Base-by-base conservation (phyloP, 2,113 vertebrate species). In the Glaucomys volans region DNA sequence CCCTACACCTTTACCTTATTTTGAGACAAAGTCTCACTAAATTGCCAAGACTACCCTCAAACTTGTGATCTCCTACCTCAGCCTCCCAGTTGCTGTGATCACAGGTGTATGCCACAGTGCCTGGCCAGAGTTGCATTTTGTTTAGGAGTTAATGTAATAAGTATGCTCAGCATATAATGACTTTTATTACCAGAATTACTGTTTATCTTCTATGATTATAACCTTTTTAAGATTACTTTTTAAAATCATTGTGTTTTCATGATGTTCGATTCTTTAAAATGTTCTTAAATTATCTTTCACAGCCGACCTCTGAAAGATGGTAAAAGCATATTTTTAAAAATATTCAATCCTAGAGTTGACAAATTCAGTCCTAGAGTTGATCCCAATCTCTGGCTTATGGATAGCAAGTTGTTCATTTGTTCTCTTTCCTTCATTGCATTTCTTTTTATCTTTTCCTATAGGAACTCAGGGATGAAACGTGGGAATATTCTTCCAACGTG, bases 381-480 rank as follows among this genome's bases (percentile, higher is more conserved):
- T 44, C 0, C 26, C 9, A 77, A 62, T 22, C 82, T 88, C 64
- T 71, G n/a, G 9, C 32, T 88, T 94, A 24, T 69, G 64, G 8
- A 83, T 92, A 80, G 80, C 22, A 69, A n/a, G 1, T 13, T 89
- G 11, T 69, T 76, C 13, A 5, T n/a, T 42, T 95, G 69, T 67
- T 91, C 57, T 24, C n/a, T 22, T 69, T 32, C 64, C 64, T 32
- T 59, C 37, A 57, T 44, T n/a, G 80, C 7, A 40, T 62, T 22
- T 57, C 95, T 69, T 79, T 35, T 11, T 35, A 10, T 18, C 90
- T 96, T 97, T 96, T 97, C 90, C 94, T 97, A 66, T 95, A 99
- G 99, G 99, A 99, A 87, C 97, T 99, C 95, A 98, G 97, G 96
- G 99, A 98, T 44, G 99, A 99, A 95, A 97, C 98, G 72, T 99